A percentile compares a stretch with the other conserved stretches of the same genome.
Conservation (phyloP, 2,888 invertebrate species). For the Amitus sp. region DNA sequence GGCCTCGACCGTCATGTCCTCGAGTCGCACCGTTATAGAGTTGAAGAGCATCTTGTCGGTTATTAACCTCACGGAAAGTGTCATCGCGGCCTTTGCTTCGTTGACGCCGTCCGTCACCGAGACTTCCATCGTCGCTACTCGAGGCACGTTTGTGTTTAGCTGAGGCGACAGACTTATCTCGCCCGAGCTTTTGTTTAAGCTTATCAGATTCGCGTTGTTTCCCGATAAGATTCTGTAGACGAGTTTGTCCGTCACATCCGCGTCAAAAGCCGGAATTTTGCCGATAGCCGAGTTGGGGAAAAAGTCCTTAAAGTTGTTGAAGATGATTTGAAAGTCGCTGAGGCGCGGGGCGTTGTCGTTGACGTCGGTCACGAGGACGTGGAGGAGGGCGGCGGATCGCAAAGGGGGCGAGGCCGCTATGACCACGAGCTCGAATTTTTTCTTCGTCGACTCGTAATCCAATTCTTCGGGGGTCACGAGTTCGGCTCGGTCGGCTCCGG, state of each 20-base stretch:
- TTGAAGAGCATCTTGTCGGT: conserved; percentile 95
- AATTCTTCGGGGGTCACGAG: conserved; percentile 89
- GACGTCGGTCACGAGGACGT: conserved; percentile 90
- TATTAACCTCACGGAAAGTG: conserved; percentile 87
- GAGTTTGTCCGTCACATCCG: conserved; percentile 91
- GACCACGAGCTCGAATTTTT: conserved; percentile 88
- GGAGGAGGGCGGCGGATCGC: conserved; percentile 88
- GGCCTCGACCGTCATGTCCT: conserved; percentile 92
- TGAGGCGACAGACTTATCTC: conserved; percentile 89
- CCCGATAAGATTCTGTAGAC: conserved; percentile 87
- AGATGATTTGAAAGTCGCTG: conserved; percentile 92
- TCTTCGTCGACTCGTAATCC: conserved; percentile 95
- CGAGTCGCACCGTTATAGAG: conserved; percentile 91
- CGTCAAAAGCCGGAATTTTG: conserved; percentile 91
- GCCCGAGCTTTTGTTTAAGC: conserved; percentile 84
- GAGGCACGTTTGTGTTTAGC: conserved; percentile 94
- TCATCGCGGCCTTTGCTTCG: conserved; percentile 93
- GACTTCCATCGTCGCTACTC: conserved; percentile 92
- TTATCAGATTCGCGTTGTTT: conserved; percentile 90
- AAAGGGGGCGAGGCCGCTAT: conserved; percentile 91
- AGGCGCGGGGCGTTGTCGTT: conserved; percentile 95
- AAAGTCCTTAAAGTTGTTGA: conserved; percentile 94
- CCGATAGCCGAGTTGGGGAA: conserved; percentile 95
- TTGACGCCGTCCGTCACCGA: conserved; percentile 94
- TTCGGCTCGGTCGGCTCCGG: conserved; percentile 87